phyloP scores from a whole-genome alignment of 1,140 invertebrate species.

The Pantala flavescens region DNA sequence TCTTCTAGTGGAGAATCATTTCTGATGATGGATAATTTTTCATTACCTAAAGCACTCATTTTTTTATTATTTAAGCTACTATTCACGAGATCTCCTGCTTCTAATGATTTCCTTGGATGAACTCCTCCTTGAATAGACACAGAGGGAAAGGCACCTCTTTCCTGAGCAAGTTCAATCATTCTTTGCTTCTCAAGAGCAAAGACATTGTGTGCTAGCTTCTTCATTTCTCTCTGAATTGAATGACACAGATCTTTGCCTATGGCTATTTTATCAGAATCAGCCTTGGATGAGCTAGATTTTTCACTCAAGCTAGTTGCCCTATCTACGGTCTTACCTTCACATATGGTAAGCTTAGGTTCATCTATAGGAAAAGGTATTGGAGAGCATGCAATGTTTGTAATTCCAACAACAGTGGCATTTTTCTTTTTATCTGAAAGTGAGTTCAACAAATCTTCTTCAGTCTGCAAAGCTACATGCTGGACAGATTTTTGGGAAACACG shows the following conservation, averaged over 20 bases:
- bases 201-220: background rate
- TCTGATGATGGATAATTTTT: no score
- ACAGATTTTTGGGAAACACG: background rate
- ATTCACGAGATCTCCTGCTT: no score
- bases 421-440: background rate
- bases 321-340: background rate
- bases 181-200: background rate
- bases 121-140: no score
- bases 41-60: no score
- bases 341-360: background rate
- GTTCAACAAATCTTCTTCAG: background rate
- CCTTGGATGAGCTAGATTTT: background rate
- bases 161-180: background rate
- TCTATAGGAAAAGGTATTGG: background rate
- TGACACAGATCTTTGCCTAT: background rate
- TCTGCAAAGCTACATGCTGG: background rate
- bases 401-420: background rate
- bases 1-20: no score
- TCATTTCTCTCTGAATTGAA: background rate
- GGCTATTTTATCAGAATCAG: background rate
- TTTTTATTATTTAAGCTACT: no score
- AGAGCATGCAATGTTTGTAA: background rate
- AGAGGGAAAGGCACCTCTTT: background rate
- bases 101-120: no score
- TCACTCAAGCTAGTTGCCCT: background rate